These are phyloP conservation scores for Aradophagus sp. DNA, from an alignment of 1,140 invertebrate genomes.

Conservation along the genomic window DNA sequence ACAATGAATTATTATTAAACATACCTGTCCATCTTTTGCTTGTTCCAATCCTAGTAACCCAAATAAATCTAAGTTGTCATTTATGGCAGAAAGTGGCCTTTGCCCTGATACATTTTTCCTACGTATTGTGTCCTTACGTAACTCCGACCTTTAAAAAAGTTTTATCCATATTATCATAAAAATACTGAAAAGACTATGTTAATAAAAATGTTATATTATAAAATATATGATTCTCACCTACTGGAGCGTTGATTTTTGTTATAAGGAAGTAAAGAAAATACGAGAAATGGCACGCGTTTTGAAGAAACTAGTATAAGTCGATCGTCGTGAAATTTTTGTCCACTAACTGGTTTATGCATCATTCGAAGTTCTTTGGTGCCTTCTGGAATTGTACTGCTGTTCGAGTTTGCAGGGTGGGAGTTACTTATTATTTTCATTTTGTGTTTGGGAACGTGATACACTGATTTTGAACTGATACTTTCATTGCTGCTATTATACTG, in stretches of 20 bases:
- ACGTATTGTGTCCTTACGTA: conserved; percentile 84
- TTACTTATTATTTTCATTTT: conserved; percentile 67
- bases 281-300: conserved; percentile 83
- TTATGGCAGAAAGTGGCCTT: conserved; percentile 87
- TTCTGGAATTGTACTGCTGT: conserved; percentile 70
- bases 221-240: conserved; percentile 77
- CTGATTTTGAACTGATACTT: conserved; percentile 78
- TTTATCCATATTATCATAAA: too few relatives aligned
- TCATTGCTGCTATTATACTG: conserved; percentile 84
- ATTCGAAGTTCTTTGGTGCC: conserved; percentile 70
- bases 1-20: too few relatives aligned
- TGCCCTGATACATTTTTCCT: conserved; percentile 87
- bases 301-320: conserved; percentile 83
- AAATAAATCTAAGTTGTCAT: conserved; percentile 89
- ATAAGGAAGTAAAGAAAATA: conserved; percentile 90
- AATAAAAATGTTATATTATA: too few relatives aligned
- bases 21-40: conserved; percentile 87
- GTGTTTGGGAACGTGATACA: conserved; percentile 64
- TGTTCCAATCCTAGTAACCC: conserved; percentile 87
- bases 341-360: conserved; percentile 75
- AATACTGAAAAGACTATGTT: too few relatives aligned
- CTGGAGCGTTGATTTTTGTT: conserved; percentile 79
- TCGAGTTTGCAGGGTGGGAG: conserved; percentile 60
- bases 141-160: conserved; percentile 84
- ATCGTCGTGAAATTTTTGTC: conserved; percentile 83